Conservation (phyloP, 2,888 invertebrate species). For the Stenichneumon culpator region DNA sequence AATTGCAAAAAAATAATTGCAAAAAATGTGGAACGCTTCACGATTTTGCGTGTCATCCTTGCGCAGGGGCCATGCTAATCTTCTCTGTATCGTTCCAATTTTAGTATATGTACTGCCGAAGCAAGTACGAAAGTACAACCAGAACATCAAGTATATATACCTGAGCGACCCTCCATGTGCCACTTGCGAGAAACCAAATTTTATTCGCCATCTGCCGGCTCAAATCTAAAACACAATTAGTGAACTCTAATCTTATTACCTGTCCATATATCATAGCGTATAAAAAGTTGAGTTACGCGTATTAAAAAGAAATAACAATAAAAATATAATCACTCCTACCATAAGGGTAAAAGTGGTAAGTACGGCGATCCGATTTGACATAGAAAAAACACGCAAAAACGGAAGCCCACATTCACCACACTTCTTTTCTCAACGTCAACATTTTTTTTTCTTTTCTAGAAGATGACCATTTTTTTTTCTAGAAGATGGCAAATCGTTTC, state of each 20-base stretch:
- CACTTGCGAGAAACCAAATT: conserved; percentile 13
- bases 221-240: neutral
- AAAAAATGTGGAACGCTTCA: conserved; percentile 94
- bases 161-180: neutral
- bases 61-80: conserved; percentile 97
- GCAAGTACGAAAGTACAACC: conserved; percentile 87
- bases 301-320: too few species aligned
- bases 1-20: neutral
- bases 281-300: too few species aligned
- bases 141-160: conserved; percentile 45
- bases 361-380: too few species aligned
- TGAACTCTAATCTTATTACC: neutral
- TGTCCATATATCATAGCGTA: too few species aligned
- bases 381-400: too few species aligned
- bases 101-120: conserved; percentile 94
- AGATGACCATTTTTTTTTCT: too few species aligned
- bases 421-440: too few species aligned
- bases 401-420: too few species aligned
- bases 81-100: conserved; percentile 97
- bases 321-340: too few species aligned
- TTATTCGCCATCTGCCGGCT: conserved; percentile 2
- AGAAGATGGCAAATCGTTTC: neutral
- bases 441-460: too few species aligned
- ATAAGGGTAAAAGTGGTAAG: too few species aligned
- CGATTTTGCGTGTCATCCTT: conserved; percentile 97